Evolutionary conservation across 2,113 vertebrate species (phyloP), one percentile per base, ranked within the genome.

Genomic region (Prunella himalayana): DNA sequence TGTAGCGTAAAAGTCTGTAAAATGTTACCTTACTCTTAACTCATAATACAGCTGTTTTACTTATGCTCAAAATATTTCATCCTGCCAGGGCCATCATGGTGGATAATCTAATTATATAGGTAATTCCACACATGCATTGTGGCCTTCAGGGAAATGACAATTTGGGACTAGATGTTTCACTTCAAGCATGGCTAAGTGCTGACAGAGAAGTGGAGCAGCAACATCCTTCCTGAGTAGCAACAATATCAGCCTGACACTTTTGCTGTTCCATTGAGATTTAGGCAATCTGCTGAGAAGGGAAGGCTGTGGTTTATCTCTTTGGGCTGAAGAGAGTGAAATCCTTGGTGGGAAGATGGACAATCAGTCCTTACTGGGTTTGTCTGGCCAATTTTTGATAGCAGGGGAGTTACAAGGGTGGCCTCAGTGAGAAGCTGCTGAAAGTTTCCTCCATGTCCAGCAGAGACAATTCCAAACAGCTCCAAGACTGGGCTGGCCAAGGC

Each of bases 41-140:
- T 93, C 85, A 90, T 90, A 96, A 92, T 96, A 95, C 94, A 94
- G 88, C 90, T 96, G 90, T 92, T 96, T 94, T 94, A 95, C 92
- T 95, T 94, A 86, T 47, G 75, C 86, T 95, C 56, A 86, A 90
- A 94, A 88, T 92, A 81, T 92, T 96, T 97, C 86, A 81, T 83
- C 90, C 79, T 93, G 90, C 51, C 56, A 77, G 68, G 39, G 70
- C 88, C 86, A 78, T 56, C 72, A 86, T 95, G 83, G 78, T 70
- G 85, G 76, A 78, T 93, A 96, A 92, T 94, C 88, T 90, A 92
- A 90, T 93, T 96, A 96, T 57, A 90, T 94, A 93, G 71, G 86
- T 96, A 97, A 96, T 96, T 94, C 92, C 85, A 93, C 76, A 94
- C 76, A 78, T 71, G n/a, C 45, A 73, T 86, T 94, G 60, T 51